phyloP scores from a whole-genome alignment of 2,888 invertebrate species.

The Danaus chrysippus region DNA sequence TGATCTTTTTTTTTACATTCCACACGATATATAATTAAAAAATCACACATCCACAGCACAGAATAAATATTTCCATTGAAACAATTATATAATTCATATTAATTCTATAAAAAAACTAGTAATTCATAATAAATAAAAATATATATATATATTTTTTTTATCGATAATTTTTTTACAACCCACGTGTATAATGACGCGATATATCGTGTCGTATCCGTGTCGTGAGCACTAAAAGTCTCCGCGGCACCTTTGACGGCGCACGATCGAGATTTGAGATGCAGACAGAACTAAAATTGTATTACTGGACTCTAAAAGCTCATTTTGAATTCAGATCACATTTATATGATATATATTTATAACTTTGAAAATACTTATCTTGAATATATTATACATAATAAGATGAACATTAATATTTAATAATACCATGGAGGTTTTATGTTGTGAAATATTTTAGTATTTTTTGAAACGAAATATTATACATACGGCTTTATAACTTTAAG shows the following conservation, averaged over 20 bases:
- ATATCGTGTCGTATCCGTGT: conserved; percentile 25
- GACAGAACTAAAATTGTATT: conserved; percentile 30
- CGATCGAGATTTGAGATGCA: conserved; percentile 30
- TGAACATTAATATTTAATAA: too few relatives aligned
- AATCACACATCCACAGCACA: too few relatives aligned
- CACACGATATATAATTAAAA: too few relatives aligned
- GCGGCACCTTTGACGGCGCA: conserved; percentile 33
- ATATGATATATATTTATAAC: conserved; percentile 1
- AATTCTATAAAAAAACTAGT: too few relatives aligned
- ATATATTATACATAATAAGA: not conserved
- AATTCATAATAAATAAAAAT: too few relatives aligned
- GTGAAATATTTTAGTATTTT: too few relatives aligned
- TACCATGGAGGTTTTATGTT: too few relatives aligned
- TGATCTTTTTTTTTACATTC: too few relatives aligned
- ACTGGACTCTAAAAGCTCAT: conserved; percentile 20
- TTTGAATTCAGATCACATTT: conserved; percentile 20
- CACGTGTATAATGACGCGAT: not conserved
- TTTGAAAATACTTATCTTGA: conserved; percentile 1
- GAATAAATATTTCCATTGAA: not conserved
- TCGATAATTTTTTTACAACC: not conserved
- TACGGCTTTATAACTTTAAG: too few relatives aligned
- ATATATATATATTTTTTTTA: not conserved
- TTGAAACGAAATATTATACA: too few relatives aligned
- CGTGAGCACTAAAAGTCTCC: conserved; percentile 18
- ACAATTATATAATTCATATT: not conserved